Percentiles rank a stretch among this genome's conserved stretches.
These are phyloP conservation scores for Falco naumanni DNA, from an alignment of 2,797 vertebrate genomes.

Conservation along the genomic window DNA sequence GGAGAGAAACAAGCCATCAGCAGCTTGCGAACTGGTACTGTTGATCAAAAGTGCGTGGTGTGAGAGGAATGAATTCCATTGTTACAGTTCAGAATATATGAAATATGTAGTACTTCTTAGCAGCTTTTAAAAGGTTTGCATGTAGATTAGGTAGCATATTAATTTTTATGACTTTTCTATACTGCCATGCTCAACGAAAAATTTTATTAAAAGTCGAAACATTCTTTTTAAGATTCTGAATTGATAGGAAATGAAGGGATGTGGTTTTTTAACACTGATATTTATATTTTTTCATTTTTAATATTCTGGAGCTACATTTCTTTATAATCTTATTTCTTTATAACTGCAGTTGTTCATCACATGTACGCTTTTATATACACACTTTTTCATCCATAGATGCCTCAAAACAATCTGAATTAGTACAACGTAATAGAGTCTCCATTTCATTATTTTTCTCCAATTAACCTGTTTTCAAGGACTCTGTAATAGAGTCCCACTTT, in stretches of 20 bases:
- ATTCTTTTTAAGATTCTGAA: neutral
- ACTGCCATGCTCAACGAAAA: conserved; percentile 15
- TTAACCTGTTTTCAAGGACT: neutral
- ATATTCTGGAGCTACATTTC: neutral
- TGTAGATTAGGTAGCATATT: conserved; percentile 21
- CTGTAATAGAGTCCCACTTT: neutral
- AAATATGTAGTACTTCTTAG: neutral
- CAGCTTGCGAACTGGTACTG: neutral
- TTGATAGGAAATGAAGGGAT: neutral
- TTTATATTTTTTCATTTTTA: neutral
- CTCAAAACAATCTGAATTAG: neutral
- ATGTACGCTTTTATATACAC: neutral
- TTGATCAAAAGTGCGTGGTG: conserved; percentile 13
- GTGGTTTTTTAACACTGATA: neutral
- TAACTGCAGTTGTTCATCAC: neutral
- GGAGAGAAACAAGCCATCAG: neutral
- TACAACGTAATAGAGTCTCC: neutral
- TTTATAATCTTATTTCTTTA: neutral
- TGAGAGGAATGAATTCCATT: neutral
- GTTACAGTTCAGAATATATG: neutral
- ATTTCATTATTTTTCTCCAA: neutral
- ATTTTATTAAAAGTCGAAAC: neutral
- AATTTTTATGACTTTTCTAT: neutral
- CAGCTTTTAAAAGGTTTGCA: conserved; percentile 1
- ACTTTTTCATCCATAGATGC: neutral